Evolutionary conservation across 2,888 invertebrate species (phyloP), one percentile per base, ranked within the genome.

Genomic region (Mimumesa dahlbomi): DNA sequence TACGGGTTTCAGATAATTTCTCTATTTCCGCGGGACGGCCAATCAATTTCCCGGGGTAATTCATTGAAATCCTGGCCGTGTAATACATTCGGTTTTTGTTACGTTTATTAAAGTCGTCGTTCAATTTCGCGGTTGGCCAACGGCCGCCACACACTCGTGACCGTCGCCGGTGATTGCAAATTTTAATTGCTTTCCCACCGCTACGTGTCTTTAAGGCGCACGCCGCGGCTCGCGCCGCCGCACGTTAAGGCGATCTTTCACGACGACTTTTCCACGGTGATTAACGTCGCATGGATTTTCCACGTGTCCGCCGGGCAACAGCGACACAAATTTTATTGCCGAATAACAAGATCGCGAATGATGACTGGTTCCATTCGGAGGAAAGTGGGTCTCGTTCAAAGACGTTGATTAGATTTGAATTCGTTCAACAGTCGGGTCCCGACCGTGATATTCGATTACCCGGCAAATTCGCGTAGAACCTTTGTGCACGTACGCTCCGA

Each of bases 31-130:
- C 54, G n/a, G 43, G 43, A 53, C 56, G 36, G 57, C 67, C 66
- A 75, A 78, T 78, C 79, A 78, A 78, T 78, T 78, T 73, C 25
- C 58, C 18, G 57, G 63, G 61, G 73, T 58, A 75, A 75, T 73
- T 75, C 75, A 70, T 78, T 48, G 64, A 54, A 64, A 38, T 64
- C 46, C 42, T 48, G 4, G 38, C 59, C 61, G 38, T 57, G 73
- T 48, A 61, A 52, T 34, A 48, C 49, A 29, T 29, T 49, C 38
- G 45, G 54, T 65, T 64, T n/a, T 68, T 46, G 67, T 73, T 70
- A 71, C 72, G 70, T 68, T 66, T 65, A 70, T 67, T 73, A 64
- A 54, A 71, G 59, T 57, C 61, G 48, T 53, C 62, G 70, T 71
- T 53, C 76, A 76, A 76, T 76, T 74, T 76, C 68, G 62, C 65